Evolutionary conservation across 2,888 invertebrate species (phyloP).

Genomic region (Sarcophaga caerulescens): DNA sequence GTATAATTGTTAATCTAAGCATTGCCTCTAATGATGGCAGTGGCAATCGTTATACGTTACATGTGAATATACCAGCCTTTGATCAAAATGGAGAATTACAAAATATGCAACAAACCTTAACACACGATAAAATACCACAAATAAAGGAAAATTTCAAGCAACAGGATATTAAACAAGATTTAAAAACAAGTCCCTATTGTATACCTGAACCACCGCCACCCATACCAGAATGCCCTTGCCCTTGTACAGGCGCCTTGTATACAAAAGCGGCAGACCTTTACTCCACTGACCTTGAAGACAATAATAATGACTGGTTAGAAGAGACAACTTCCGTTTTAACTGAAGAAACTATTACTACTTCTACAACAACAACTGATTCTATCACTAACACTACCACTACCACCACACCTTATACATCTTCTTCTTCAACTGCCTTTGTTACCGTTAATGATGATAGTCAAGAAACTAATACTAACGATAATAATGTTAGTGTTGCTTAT

Average conservation of each 20-base stretch:
- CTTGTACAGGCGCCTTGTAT: conserved; percentile 69
- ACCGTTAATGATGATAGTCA: not conserved
- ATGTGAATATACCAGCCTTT: conserved; percentile 89
- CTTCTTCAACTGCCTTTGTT: conserved; percentile 47
- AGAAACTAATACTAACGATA: conserved; percentile 44
- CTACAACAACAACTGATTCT: conserved; percentile 53
- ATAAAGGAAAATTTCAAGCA: not conserved
- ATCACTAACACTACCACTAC: not conserved
- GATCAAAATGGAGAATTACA: conserved; percentile 69
- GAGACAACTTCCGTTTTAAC: conserved; percentile 4
- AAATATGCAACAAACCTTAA: conserved; percentile 73
- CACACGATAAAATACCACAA: conserved; percentile 71
- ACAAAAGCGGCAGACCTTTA: conserved; percentile 15
- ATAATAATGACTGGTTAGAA: conserved; percentile 39
- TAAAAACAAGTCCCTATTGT: conserved; percentile 72
- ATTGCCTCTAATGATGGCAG: conserved; percentile 87
- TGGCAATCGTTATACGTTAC: conserved; percentile 87
- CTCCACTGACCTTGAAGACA: conserved; percentile 67
- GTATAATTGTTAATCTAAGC: conserved; percentile 90
- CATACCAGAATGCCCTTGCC: conserved; percentile 80
- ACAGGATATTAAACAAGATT: conserved; percentile 11
- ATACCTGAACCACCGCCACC: conserved; percentile 79
- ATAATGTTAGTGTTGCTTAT: conserved; percentile 36
- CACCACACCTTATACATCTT: conserved; percentile 48
- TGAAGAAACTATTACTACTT: conserved; percentile 31